phyloP scores from a whole-genome alignment of 2,797 vertebrate genomes.

The Acanthurus tractus region DNA sequence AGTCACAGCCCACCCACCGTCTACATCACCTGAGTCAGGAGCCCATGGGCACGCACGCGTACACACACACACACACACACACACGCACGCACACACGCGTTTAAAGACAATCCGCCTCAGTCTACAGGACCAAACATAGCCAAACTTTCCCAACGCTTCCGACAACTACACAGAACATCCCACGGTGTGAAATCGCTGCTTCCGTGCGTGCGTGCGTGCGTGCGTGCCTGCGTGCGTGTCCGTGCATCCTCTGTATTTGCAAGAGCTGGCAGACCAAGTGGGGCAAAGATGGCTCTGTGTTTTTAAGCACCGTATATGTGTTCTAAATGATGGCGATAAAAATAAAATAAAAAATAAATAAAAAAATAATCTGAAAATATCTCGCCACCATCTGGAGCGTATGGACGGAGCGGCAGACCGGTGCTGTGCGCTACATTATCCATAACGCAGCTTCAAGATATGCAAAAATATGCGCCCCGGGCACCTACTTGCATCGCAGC shows the following conservation, averaged over 20 bases:
- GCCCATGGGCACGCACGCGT: conserved; percentile 1
- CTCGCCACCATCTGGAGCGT: conserved; percentile 57
- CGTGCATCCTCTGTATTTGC: background rate
- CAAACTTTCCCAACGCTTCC: conserved; percentile 65
- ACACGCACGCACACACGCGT: background rate
- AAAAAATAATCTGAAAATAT: conserved; percentile 34
- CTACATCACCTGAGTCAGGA: conserved; percentile 63
- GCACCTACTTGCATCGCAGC: conserved; percentile 44
- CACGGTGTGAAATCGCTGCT: background rate
- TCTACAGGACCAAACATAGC: conserved; percentile 13
- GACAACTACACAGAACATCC: background rate
- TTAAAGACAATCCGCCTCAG: conserved; percentile 4
- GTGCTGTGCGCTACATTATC: conserved; percentile 49
- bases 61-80: background rate
- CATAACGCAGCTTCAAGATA: conserved; percentile 44
- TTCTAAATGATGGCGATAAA: conserved; percentile 28
- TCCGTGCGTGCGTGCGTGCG: no score
- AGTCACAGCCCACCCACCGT: conserved; percentile 72
- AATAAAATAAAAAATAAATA: background rate
- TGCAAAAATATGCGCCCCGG: conserved; percentile 60
- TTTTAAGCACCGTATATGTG: conserved; percentile 14
- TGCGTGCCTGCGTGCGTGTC: background rate
- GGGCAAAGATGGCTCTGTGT: conserved; percentile 22
- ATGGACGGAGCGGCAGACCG: conserved; percentile 36
- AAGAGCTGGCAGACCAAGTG: background rate